These are phyloP conservation scores for Danio kyathit DNA, from an alignment of 2,797 vertebrate species.

Conservation along the genomic window DNA sequence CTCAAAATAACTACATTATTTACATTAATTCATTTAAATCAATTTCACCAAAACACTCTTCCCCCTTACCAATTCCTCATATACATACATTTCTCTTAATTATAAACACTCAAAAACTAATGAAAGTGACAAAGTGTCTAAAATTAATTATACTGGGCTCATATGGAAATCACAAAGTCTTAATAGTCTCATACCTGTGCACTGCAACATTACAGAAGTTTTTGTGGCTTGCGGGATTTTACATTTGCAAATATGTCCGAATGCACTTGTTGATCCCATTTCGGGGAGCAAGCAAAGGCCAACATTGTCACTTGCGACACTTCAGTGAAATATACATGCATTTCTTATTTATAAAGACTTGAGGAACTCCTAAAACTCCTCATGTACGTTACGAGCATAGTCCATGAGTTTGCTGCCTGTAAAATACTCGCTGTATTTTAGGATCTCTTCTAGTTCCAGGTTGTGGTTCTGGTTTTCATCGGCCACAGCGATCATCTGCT, in stretches of 20 bases:
- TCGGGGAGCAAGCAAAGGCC: conserved; percentile 18
- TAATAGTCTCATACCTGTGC: conserved; percentile 31
- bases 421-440: conserved; percentile 98
- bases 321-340: conserved; percentile 25
- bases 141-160: conserved; percentile 33
- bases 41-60: conserved; percentile 42
- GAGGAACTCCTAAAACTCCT: conserved; percentile 88
- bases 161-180: conserved; percentile 45
- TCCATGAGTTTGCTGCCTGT: conserved; percentile 99
- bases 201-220: conserved; percentile 53
- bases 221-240: conserved; percentile 31
- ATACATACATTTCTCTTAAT: conserved; percentile 69
- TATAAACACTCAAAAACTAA: conserved; percentile 46
- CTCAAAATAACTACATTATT: conserved; percentile 39
- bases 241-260: conserved; percentile 19
- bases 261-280: conserved; percentile 20
- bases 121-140: conserved; percentile 43
- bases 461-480: conserved; percentile 96
- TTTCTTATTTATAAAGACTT: conserved; percentile 30
- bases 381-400: conserved; percentile 95
- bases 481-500: conserved; percentile 98
- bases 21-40: conserved; percentile 41
- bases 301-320: conserved; percentile 15
- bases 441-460: conserved; percentile 93
- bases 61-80: conserved; percentile 62